Evolutionary conservation across 2,888 invertebrate species (phyloP), one percentile per base, ranked within the genome.

Genomic region (Epinotia bilunana): DNA sequence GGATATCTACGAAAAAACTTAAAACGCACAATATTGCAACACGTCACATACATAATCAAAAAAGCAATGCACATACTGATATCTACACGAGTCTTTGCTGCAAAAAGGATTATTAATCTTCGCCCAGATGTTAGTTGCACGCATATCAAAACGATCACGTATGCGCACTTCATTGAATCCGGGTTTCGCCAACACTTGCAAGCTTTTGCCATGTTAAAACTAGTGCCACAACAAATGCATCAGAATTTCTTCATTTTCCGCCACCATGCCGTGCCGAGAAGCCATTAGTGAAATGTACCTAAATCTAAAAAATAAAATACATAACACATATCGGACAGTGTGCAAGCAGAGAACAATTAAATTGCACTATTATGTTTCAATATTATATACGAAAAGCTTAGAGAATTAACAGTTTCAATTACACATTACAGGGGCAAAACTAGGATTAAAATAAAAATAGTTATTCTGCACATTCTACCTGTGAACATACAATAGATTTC

Each of bases 31-130:
- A 68, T 20, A 60, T 43, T 46, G 23, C 58, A 57, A n/a, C 55
- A 43, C 57, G 18, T 2, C 43, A 13, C 46, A 49, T 58, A 58
- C 7, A 57, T n/a, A 16, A 28, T 43, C 20, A 53, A 53, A 53
- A 46, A 65, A 73, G 73, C 73, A 73, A 60, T 67, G 67, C 67
- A 68, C 61, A 53, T 65, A 58, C 20, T 20, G 28, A 33, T 12
- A 63, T n/a, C 28, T 20, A 72, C 58, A 58, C 18, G 28, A 46
- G 12, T 67, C 53, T 65, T 23, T 33, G 65, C 43, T 73, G 49
- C 60, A 18, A 23, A 6, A 60, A 13, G 46, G 46, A 67, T 53
- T n/a, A 28, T 49, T 33, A 20, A 39, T 53, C 39, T 65, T 67
- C 72, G 72, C 65, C 65, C 65, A 60, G 18, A 20, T 67, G 39